Evolutionary conservation across 2,797 vertebrate genomes (phyloP), one percentile per base, ranked within the genome.

Genomic region (Neostethus bicornis): DNA sequence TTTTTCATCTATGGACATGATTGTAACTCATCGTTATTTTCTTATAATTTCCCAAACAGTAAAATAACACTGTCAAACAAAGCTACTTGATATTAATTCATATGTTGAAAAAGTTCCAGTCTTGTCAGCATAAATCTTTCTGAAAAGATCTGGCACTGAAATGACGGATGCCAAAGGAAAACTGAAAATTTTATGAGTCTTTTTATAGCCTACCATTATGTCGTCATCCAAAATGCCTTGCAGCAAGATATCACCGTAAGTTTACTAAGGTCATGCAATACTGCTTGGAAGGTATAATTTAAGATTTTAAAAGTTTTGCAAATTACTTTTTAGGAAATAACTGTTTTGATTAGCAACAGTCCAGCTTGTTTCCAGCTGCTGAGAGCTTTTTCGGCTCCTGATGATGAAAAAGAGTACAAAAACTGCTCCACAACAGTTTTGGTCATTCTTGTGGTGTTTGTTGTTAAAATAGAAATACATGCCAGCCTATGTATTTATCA

Each of bases 121-220:
- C 41, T 38, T 7, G 52, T 50, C 24, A 48, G 11, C 23, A 23
- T 58, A 67, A 70, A 58, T 72, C 34, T 25, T 11, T 51, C 19
- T 57, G 61, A 63, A 35, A 60, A 31, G 28, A 57, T 43, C 68
- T 48, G 64, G 21, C 14, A 23, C 49, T 72, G 41, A 68, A 65
- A 70, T 64, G 55, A 80, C 47, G 71, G 66, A n/a, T 41, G 20
- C 19, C 29, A 49, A 73, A 54, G 45, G 49, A 7, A 4, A 64
- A 68, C 78, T 75, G 32, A 80, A 84, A n/a, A 74, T 73, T 67
- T 62, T 72, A 34, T 37, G 54, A 81, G 68, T 78, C 54, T 61
- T 75, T 85, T 87, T 72, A 80, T 68, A 60, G 58, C 45, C 70
- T 76, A 25, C 87, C 84, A 88, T 87, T 87, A 87, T 73, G 72